A percentile compares a stretch with the other conserved stretches of the same genome.
Evolutionary conservation across 2,113 vertebrate genomes (phyloP).

Genomic region (Abramis brama): DNA sequence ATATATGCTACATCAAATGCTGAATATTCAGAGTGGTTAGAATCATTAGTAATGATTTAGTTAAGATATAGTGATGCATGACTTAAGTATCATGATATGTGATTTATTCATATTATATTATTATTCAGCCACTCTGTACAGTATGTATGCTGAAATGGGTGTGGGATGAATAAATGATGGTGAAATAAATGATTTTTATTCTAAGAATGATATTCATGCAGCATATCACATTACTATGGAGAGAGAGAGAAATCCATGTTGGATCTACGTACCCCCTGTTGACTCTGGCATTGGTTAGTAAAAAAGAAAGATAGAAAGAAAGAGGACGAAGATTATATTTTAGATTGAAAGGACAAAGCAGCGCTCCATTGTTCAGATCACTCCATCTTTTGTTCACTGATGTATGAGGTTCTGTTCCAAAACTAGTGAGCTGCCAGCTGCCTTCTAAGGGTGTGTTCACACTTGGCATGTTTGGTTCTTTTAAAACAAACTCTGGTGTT

Average conservation of each 20-base stretch:
- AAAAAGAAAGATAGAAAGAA: constrained; percentile 43
- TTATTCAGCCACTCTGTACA: not conserved
- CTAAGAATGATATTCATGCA: not conserved
- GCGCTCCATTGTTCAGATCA: not conserved
- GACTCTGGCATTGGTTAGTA: constrained; percentile 56
- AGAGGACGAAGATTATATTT: constrained; percentile 1
- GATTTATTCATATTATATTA: not conserved
- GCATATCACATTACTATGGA: not conserved
- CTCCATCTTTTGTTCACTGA: not conserved
- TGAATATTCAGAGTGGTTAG: not conserved
- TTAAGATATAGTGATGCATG: not conserved
- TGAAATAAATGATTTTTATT: not conserved
- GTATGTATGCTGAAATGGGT: not conserved
- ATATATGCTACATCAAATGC: not conserved
- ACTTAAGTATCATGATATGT: not conserved
- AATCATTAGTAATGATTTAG: not conserved
- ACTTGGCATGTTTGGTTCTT: too few relatives aligned
- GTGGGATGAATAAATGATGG: not conserved
- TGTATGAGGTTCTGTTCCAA: not conserved
- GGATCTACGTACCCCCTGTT: constrained; percentile 59
- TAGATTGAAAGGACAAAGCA: not conserved
- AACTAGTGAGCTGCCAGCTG: not conserved
- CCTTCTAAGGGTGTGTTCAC: not conserved
- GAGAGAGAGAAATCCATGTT: not conserved
- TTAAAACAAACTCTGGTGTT: too few relatives aligned